These are phyloP conservation scores for Brachionus manjavacas DNA, from an alignment of 1,140 invertebrate species.

Conservation along the genomic window DNA sequence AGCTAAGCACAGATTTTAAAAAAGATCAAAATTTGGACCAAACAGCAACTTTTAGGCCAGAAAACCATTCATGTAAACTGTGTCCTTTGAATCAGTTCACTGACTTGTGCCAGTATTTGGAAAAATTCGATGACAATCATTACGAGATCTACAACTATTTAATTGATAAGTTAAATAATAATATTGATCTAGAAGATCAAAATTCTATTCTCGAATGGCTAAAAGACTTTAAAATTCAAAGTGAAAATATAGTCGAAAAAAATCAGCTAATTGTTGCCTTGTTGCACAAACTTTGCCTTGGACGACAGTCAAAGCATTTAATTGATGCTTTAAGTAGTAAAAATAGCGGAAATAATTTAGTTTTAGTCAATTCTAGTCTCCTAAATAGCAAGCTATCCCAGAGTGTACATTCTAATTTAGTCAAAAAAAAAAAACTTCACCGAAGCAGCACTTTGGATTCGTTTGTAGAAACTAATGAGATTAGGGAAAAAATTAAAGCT, in stretches of 20 bases:
- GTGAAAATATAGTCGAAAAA: background rate
- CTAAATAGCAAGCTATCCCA: constrained; percentile 4
- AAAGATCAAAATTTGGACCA: background rate
- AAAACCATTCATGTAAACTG: background rate
- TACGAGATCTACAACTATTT: constrained; percentile 4
- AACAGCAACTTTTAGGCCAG: background rate
- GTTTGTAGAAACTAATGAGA: background rate
- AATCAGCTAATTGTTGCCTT: background rate
- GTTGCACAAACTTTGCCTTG: background rate
- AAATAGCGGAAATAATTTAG: background rate
- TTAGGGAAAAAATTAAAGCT: background rate
- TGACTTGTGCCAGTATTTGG: background rate
- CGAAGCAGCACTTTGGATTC: constrained; percentile 12
- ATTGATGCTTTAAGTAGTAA: background rate
- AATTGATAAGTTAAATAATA: constrained; percentile 7
- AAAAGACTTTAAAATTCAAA: background rate
- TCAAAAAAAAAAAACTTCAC: background rate
- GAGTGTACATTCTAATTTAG: background rate
- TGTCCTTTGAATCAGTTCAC: constrained; percentile 34
- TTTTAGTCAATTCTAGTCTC: background rate
- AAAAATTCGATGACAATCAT: background rate
- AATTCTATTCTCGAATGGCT: constrained; percentile 11
- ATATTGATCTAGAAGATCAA: background rate
- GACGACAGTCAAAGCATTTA: constrained; percentile 5
- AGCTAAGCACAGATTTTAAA: background rate